phyloP scores from a whole-genome alignment of 2,113 vertebrate species.

The Glaucidium brasilianum region DNA sequence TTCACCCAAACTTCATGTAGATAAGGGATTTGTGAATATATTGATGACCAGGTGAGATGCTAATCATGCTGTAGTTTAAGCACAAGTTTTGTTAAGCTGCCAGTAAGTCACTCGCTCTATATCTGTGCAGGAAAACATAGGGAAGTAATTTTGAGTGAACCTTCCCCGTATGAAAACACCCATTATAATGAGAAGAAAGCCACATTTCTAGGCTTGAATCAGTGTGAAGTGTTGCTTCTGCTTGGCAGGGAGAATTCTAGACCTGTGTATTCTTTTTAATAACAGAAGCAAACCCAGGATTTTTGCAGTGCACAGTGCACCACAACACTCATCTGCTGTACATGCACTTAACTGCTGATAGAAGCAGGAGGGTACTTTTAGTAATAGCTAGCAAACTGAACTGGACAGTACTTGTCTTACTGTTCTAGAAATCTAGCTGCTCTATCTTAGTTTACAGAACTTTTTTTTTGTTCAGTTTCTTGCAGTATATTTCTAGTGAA shows the following conservation, averaged over 20 bases:
- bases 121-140: background rate
- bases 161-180: background rate
- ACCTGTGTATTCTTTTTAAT: fast-evolving
- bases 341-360: fast-evolving
- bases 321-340: fast-evolving
- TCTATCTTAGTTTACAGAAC: background rate
- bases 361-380: fast-evolving
- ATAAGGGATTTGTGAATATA: conserved; percentile 99
- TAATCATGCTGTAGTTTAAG: fast-evolving
- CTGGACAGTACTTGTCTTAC: fast-evolving
- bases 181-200: fast-evolving
- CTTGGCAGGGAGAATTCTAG: background rate
- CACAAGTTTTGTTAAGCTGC: background rate
- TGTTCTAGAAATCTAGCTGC: background rate
- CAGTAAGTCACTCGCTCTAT: fast-evolving
- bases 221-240: background rate
- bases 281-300: background rate
- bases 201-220: background rate
- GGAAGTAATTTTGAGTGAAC: fast-evolving
- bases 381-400: background rate
- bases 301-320: fast-evolving
- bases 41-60: conserved; percentile 93
- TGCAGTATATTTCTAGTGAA: conserved; percentile 97
- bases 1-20: conserved; percentile 95
- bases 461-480: conserved; percentile 79